Percentiles rank a stretch among this genome's conserved stretches.
These are phyloP conservation scores for Pampus argenteus DNA, from an alignment of 2,797 vertebrate species.

Conservation along the genomic window DNA sequence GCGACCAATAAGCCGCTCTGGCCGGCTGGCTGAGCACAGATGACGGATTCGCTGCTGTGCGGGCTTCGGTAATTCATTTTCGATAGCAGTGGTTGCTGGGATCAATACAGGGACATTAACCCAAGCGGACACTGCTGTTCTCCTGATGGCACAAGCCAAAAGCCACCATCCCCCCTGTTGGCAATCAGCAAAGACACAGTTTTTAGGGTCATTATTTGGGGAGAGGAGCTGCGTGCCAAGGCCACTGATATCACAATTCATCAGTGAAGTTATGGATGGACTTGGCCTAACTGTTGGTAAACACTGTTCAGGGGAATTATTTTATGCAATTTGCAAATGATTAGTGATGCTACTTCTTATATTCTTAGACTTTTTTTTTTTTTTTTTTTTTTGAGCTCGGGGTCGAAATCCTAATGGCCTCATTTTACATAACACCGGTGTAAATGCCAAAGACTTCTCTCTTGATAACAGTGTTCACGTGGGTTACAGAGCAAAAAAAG, in stretches of 20 bases:
- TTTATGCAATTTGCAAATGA: conserved; percentile 74
- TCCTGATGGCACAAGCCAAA: conserved; percentile 80
- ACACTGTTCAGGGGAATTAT: conserved; percentile 67
- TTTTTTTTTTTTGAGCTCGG: no score
- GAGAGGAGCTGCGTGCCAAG: conserved; percentile 62
- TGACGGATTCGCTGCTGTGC: conserved; percentile 83
- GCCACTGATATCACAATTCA: conserved; percentile 71
- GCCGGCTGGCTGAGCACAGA: conserved; percentile 82
- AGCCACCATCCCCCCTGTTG: conserved; percentile 74
- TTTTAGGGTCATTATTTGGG: conserved; percentile 66
- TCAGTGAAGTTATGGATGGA: conserved; percentile 67
- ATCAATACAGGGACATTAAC: conserved; percentile 85
- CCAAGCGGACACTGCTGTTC: conserved; percentile 81
- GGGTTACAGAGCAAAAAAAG: conserved; percentile 29
- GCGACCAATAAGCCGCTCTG: conserved; percentile 80
- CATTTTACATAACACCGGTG: conserved; percentile 70
- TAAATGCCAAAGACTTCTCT: conserved; percentile 58
- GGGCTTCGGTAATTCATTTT: conserved; percentile 86
- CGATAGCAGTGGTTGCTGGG: conserved; percentile 83
- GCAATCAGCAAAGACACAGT: conserved; percentile 63
- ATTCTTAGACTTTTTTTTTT: conserved; percentile 54
- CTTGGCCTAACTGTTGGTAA: conserved; percentile 65
- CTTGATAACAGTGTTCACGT: conserved; percentile 33
- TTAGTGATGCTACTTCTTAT: conserved; percentile 67
- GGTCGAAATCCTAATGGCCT: conserved; percentile 74